A percentile compares a stretch with the other conserved stretches of the same genome.
Conservation (phyloP, 2,113 vertebrate species). For the Passer montanus region DNA sequence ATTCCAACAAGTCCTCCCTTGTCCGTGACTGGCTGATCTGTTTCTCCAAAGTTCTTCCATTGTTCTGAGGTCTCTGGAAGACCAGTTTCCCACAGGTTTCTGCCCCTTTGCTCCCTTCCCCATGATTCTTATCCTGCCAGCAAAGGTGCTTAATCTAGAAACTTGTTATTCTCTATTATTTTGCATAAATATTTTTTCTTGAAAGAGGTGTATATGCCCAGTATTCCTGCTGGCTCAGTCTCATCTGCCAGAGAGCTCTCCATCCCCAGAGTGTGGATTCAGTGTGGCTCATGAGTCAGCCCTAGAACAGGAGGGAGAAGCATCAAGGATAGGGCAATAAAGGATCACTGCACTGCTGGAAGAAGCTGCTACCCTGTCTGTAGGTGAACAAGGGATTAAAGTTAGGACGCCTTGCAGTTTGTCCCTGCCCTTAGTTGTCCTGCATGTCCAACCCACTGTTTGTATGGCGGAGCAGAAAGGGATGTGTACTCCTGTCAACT, state of each 20-base stretch:
- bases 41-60: not conserved
- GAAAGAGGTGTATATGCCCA: not conserved
- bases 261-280: not conserved
- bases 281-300: not conserved
- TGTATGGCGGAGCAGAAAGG: not conserved
- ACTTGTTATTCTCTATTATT: not conserved
- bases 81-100: not conserved
- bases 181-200: not conserved
- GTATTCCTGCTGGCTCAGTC: not conserved
- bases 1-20: not conserved
- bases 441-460: accelerated
- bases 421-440: not conserved
- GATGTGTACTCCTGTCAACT: not conserved
- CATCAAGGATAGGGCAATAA: not conserved
- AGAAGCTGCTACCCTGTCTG: not conserved
- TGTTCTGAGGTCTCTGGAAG: not conserved
- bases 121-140: not conserved
- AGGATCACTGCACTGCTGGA: not conserved
- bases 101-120: not conserved
- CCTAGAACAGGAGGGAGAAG: not conserved
- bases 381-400: not conserved
- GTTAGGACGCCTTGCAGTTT: not conserved
- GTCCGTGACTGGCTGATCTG: not conserved
- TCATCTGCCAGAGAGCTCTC: not conserved
- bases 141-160: not conserved